Percentiles rank a stretch among this genome's conserved stretches.
phyloP scores from a whole-genome alignment of 2,797 vertebrate species.

The Podarcis lilfordi region DNA sequence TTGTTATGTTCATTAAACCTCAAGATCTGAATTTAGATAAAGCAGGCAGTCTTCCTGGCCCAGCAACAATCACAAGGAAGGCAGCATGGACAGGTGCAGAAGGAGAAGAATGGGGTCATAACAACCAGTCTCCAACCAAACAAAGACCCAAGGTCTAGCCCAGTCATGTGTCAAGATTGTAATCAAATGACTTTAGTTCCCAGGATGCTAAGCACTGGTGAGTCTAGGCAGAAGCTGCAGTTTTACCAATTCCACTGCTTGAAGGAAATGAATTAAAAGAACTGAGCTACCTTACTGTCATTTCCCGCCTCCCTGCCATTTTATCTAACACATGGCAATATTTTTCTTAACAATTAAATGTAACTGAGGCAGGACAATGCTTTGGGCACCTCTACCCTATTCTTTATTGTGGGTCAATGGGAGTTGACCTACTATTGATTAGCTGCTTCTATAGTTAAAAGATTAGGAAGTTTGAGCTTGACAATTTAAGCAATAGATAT shows the following conservation, averaged over 20 bases:
- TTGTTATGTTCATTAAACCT: slow-evolving; percentile 19
- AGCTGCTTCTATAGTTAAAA: not conserved
- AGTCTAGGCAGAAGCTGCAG: not conserved
- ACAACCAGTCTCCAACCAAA: slow-evolving; percentile 5
- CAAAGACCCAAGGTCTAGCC: not conserved
- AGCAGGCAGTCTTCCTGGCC: slow-evolving; percentile 11
- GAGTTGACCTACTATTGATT: not conserved
- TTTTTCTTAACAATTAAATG: not conserved
- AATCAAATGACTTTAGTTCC: not conserved
- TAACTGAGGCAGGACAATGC: not conserved
- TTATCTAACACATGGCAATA: not conserved
- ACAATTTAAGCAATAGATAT: not conserved
- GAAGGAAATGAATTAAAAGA: not conserved
- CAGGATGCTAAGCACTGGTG: not conserved
- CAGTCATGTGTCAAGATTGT: not conserved
- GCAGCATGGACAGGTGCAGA: slow-evolving; percentile 44
- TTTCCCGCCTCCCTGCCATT: too few species aligned
- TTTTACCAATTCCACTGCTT: not conserved
- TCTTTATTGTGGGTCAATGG: not conserved
- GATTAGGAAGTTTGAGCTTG: not conserved
- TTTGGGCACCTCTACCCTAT: too few species aligned
- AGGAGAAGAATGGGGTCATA: not conserved
- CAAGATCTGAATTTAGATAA: slow-evolving; percentile 54
- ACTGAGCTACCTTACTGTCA: too few species aligned
- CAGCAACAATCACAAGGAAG: slow-evolving; percentile 29